Evolutionary conservation across 2,797 vertebrate species (phyloP), one percentile per base, ranked within the genome.

Genomic region (Argentina silus): DNA sequence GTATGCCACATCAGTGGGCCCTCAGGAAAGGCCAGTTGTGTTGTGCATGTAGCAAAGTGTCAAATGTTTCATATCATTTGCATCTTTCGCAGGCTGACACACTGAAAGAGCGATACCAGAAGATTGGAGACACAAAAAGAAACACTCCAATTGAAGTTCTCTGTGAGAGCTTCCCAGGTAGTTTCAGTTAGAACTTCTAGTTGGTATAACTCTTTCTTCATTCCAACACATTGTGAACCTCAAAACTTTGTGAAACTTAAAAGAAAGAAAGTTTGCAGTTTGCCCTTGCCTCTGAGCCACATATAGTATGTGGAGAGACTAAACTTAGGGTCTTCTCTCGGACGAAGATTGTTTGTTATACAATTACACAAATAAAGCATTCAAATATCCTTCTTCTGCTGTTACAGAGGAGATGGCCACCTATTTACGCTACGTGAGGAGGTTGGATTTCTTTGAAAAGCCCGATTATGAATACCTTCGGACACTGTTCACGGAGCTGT

Each of bases 91-190:
- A 99, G 98, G 98, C 98, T 47, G 98, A 99, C 91, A 99, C 98
- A 1, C 93, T 99, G 77, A 99, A 99, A 92, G 98, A 99, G 85
- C 93, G 98, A 91, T 99, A 99, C 91, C 98, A 99, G 92, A 99
- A 99, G 92, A 99, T 99, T 23, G 98, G 98, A 75, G 98, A 99
- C 91, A 99, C 98, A 53, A 99, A 99, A 89, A 94, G 98, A 86
- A 98, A 98, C 91, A 99, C 98, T 93, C 97, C 98, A 0, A 94
- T 99, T 67, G 98, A 99, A 92, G 95, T 96, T 91, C 97, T 99
- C 87, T 99, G 98, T 97, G 97, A 99, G 91, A 98, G 96, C 93
- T 98, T 98, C 82, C 98, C 98, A 95, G 97, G 97, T 98, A 94
- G 79, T 73, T 65, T 42, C 5, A 6, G 6, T 15, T 11, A 19